Conservation (phyloP, 92 coral and sea anemone species). For the Zoanthus sociatus region DNA sequence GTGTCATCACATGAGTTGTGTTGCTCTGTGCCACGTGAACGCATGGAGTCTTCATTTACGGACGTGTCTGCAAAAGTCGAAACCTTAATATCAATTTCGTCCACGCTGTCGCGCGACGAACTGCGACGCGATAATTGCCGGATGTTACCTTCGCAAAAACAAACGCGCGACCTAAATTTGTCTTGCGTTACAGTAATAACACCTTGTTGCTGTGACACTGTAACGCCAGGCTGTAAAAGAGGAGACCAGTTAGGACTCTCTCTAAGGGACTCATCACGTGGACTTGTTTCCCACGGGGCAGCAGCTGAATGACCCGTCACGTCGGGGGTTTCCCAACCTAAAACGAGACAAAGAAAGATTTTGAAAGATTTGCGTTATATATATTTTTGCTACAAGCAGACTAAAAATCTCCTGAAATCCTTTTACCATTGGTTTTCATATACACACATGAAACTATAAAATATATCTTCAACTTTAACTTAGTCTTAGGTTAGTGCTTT, state of each 20-base stretch:
- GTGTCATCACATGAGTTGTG: neutral
- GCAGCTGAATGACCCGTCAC: conserved; percentile 44
- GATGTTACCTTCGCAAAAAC: neutral
- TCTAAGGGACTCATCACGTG: conserved; percentile 29
- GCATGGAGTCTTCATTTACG: neutral
- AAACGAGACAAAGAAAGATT: neutral
- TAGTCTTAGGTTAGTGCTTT: no score
- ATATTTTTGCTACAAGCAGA: no score
- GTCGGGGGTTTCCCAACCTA: conserved; percentile 90
- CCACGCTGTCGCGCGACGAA: conserved; percentile 27
- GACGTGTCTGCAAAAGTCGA: neutral
- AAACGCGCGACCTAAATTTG: neutral
- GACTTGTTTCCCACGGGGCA: conserved; percentile 51
- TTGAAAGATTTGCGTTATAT: neutral
- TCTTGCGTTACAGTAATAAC: conserved; percentile 30
- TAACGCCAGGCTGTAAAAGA: conserved; percentile 28
- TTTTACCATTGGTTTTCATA: no score
- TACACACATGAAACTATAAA: no score
- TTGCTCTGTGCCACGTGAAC: neutral
- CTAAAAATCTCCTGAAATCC: no score
- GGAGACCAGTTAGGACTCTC: conserved; percentile 68
- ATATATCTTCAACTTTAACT: no score
- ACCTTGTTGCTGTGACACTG: conserved; percentile 41
- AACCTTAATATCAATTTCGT: conserved; percentile 6
- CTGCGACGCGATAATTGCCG: neutral